Base-by-base conservation (phyloP, 2,888 invertebrate species). In the Cataglyphis altisquamis region DNA sequence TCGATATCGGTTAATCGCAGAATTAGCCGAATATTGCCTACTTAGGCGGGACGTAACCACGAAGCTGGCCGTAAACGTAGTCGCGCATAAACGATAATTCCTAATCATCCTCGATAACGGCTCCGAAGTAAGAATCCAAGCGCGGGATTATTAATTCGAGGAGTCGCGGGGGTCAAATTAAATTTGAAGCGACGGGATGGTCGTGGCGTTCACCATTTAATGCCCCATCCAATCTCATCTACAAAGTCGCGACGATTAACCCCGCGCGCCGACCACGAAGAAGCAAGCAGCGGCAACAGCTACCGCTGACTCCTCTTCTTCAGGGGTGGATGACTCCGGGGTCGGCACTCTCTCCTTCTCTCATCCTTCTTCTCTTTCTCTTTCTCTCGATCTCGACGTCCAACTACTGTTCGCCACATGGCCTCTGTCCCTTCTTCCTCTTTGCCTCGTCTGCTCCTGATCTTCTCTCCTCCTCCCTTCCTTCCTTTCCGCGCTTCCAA, bases 321-420 rank as follows among this genome's bases (percentile, higher is more conserved):
- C 86, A 91, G 86, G 92, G 90, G 90, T 92, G 88, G 91, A 90
- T 90, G 91, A 88, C 90, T 91, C 83, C 90, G 89, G 85, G 90
- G 87, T 90, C 89, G 87, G 72, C 84, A 77, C 88, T 84, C 82
- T 72, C 74, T 80, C 67, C 66, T 74, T 62, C 21, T 25, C 10
- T 12, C n/a, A 18, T 32, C 32, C 15, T 10, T 70, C 29, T 57
- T 41, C 32, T 60, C 29, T 32, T n/a, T 41, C 63, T n/a, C 21
- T 45, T 9, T 72, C 73, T 64, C 78, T 55, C 41, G 73, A 73
- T 68, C 83, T 86, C 88, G 88, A 85, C 85, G 75, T 70, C 45
- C 67, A 84, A 87, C 91, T 90, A 90, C 90, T 89, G 86, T 88
- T 88, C 87, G 86, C 91, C 91, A 91, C 92, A 91, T 91, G 91